Base-by-base conservation (phyloP, 1,140 invertebrate genomes). In the Stenopsyche tienmushanensis region DNA sequence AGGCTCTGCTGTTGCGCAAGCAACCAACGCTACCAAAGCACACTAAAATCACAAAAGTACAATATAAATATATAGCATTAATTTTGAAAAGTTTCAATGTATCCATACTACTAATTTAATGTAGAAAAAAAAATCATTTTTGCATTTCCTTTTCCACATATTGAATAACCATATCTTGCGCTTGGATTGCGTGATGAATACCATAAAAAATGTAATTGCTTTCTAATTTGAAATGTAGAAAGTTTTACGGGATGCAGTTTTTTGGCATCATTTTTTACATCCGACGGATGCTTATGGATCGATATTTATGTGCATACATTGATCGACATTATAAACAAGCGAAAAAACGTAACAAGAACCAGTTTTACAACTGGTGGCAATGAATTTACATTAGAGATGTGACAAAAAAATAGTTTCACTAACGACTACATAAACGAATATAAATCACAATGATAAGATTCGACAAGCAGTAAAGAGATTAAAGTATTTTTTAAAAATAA, bases 1-100 rank as follows among this genome's bases (percentile, higher is more conserved):
- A n/a, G 78, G 66, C 65, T 81, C 80, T 50, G 77, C 80, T 66
- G 72, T 67, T 57, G 71, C 73, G 72, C 74, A 77, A 65, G 77
- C 76, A 53, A 76, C 78, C 75, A 81, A 74, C 68, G 80, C 80
- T 55, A 80, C 75, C 74, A 78, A 77, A 75, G 80, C 79, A 76
- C 78, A 81, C 80, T 81, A 34, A 52, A 63, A 58, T 9, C 44
- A 18, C 24, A 25, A 39, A 41, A 57, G 13, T 41, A 39, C 5
- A 39, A 39, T 39, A 39, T 39, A 5, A 39, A 39, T 8, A 39
- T 9, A 45, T 9, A 5, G 17, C 17, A n/a, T 7, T 9, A 45
- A 8, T 45, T 17, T 45, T 45, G 29, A 39, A 39, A 39, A 39
- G n/a, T n/a, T n/a, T n/a, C n/a, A n/a, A n/a, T n/a, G n/a, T n/a